phyloP scores from a whole-genome alignment of 2,797 vertebrate species.

The Crocodylus rhombifer region DNA sequence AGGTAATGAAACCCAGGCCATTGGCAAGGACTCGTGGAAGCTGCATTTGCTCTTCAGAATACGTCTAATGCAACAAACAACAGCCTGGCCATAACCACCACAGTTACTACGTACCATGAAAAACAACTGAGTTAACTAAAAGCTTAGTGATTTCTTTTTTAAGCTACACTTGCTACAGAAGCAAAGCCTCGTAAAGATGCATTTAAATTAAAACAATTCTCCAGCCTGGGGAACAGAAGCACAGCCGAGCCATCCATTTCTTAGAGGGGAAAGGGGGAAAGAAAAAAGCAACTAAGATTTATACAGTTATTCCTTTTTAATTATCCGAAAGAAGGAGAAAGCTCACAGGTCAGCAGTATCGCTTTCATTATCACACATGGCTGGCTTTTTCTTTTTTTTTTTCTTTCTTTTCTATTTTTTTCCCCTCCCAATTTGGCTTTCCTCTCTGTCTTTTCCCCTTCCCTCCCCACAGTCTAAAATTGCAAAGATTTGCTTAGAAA shows the following conservation, averaged over 20 bases:
- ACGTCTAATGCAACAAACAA: not conserved
- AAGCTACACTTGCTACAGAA: not conserved
- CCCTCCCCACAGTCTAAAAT: not conserved
- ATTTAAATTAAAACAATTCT: conserved; percentile 62
- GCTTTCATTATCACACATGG: conserved; percentile 50
- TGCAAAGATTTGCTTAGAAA: not conserved
- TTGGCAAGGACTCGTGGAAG: not conserved
- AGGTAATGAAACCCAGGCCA: not conserved
- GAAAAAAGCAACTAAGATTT: conserved; percentile 53
- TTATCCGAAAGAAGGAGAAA: conserved; percentile 60
- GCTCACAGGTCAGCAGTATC: conserved; percentile 49
- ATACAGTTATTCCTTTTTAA: conserved; percentile 70
- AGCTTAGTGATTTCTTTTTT: not conserved
- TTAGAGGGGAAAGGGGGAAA: conserved; percentile 7
- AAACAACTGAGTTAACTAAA: not conserved
- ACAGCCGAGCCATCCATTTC: conserved; percentile 60
- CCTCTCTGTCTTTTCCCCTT: not conserved
- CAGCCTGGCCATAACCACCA: not conserved
- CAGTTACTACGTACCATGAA: not conserved
- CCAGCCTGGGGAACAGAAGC: conserved; percentile 40
- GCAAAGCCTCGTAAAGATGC: conserved; percentile 26
- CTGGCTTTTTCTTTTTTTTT: conserved; percentile 16
- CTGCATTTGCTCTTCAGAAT: not conserved
- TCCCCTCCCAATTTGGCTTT: not conserved
- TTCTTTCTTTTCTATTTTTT: not conserved